Evolutionary conservation across 2,888 invertebrate species (phyloP), one percentile per base, ranked within the genome.

Genomic region (Yponomeuta cagnagella): DNA sequence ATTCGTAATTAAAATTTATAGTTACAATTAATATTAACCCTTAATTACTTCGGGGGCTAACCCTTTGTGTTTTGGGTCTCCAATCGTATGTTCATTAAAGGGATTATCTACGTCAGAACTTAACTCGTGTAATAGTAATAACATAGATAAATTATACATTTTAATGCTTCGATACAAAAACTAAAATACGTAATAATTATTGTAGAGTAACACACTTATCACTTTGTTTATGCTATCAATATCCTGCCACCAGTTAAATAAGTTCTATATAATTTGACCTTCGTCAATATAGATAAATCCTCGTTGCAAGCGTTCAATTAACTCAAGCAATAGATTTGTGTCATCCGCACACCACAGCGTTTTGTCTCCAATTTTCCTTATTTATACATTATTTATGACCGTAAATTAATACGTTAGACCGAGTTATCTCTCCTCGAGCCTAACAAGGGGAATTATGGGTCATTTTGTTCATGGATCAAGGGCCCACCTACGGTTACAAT

Each of bases 361-460:
- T 76, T 74, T 72, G n/a, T 68, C 65, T 74, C 76, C 73, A 77
- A 72, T 52, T 74, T 73, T 70, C 72, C 75, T 80, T 77, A 81
- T 82, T 80, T 78, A 76, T 73, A 74, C 75, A 74, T 78, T 80
- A 85, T 86, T 88, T 87, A 89, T 85, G 79, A 75, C 78, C 78
- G 75, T 78, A 86, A 85, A 90, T 89, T 89, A 88, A 88, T 88
- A 87, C 79, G 85, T 87, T 82, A 82, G 77, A 72, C 72, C 75
- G 77, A 80, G 79, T 85, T 83, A 85, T 85, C 80, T 85, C 70
- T 80, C 79, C 78, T 73, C 72, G 77, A 80, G 81, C 80, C 77
- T 82, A 86, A 89, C 90, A 90, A 85, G 90, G 89, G 83, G 81
- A 87, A 90, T 90, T 89, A 90, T 82, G 82, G 88, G 86, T 89